Evolutionary conservation across 30 jellyfish, hydroid and myxozoan species (phyloP), one percentile per base, ranked within the genome.

Genomic region (Chrysaora quinquecirrha): DNA sequence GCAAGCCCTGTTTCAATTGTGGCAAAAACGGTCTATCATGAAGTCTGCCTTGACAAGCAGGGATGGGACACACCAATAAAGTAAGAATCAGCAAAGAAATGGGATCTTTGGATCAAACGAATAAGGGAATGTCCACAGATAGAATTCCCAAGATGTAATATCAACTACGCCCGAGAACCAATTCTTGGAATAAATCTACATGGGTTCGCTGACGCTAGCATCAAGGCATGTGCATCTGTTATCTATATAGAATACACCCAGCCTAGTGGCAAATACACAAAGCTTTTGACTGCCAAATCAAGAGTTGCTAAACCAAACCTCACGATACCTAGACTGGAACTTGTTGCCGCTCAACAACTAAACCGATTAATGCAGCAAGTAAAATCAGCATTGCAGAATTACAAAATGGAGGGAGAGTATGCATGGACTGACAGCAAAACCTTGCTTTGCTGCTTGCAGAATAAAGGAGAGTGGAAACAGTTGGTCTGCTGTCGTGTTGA

Each of bases 51-150:
- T 30, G 18, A 0, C 4, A 61, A 63, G 34, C 10, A 12, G 22
- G 87, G 87, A 0, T 78, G 89, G 89, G 87, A 78, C 35, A 88
- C 56, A 14, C 86, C 9, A 7, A 48, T 75, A 18, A 12, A n/a
- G 28, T 11, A 20, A 56, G 84, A 75, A 9, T 10, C 14, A 33
- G 67, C 11, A 22, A 32, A 49, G 21, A n/a, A 12, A 0, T 0
- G 87, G 86, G 11, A 49, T 11, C n/a, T 49, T 11, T 48, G 35
- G 66, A 10, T 48, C 19, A 21, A 18, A 11, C 18, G 12, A 21
- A 3, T 54, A 18, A 48, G 21, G 19, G 31, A 33, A 6, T 24
- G 6, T 33, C 34, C 84, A 29, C 10, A 28, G 7, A 52, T 75
- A 6, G 9, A 16, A 43, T 43, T 43, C 12, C 58, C 9, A 43